Conservation (phyloP, 2,113 vertebrate genomes). For the Murina feae region DNA sequence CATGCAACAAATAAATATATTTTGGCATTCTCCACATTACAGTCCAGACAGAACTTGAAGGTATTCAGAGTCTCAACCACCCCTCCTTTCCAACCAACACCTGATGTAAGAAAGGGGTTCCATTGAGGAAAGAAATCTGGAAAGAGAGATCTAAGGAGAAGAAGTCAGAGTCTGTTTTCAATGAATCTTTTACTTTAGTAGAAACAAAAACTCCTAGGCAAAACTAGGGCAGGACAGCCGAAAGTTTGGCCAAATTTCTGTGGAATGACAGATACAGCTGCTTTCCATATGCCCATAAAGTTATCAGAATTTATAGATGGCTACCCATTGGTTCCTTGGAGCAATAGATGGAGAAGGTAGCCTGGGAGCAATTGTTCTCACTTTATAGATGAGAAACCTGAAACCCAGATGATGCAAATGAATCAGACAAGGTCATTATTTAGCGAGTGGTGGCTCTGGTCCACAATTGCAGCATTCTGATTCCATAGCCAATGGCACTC, state of each 20-base stretch:
- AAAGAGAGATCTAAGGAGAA: background rate
- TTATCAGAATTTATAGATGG: background rate
- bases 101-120: background rate
- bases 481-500: background rate
- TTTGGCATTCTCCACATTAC: background rate
- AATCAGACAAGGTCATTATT: background rate
- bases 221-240: background rate
- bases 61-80: background rate
- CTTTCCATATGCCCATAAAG: background rate
- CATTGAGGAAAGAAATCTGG: background rate
- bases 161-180: background rate
- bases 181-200: background rate
- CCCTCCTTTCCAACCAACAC: no score
- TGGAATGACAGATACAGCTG: background rate
- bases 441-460: background rate
- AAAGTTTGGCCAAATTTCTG: background rate
- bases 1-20: constrained; percentile 10
- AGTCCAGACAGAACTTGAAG: background rate
- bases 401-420: background rate
- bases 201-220: background rate
- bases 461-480: background rate
- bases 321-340: background rate
- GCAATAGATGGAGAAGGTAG: background rate
- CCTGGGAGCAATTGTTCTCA: background rate
- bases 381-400: background rate